Base-by-base conservation (phyloP, 2,888 invertebrate genomes). In the Anorthoa munda region DNA sequence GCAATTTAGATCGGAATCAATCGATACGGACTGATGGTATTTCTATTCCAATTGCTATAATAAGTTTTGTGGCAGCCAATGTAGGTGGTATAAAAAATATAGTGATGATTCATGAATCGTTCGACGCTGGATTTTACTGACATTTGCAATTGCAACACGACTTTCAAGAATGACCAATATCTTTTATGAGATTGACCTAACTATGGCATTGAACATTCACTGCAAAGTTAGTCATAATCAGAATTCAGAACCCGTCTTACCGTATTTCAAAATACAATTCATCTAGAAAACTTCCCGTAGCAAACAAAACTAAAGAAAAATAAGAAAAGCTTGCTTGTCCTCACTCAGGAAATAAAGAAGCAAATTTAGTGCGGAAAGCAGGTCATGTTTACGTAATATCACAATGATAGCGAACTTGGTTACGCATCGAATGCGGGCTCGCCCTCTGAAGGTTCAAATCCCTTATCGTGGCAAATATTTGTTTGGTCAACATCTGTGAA, bases 1-100 rank as follows among this genome's bases (percentile, higher is more conserved):
- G 56, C 48, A 66, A 82, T 81, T 79, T 66, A 79, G 69, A 81
- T 81, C 21, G 63, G 51, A 63, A 79, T 55, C 82, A 66, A 75
- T 81, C 46, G 9, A 55, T 77, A n/a, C 31, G 1, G 9, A 17
- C 0, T n/a, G 46, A 50, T 66, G 13, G 21, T 56, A 21, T 63
- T 60, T 55, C 15, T 56, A 51, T 50, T 68, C 21, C 39, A 56
- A 61, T 61, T 26, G 56, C 26, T 66, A 4, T 66, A 56, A 72
- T 61, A 61, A 51, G 46, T 65, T 81, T 75, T 68, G 26, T 64
- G n/a, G 51, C 61, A 48, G 21, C 48, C n/a, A 51, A 13, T 71
- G 13, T 51, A 31, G 17, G n/a, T 51, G 53, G 15, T 31, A 51
- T 46, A 46, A 55, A 73, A 61, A 56, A n/a, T n/a, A 31, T 12